Base-by-base conservation (phyloP, 2,113 vertebrate genomes). In the Rhabdornis inornatus region DNA sequence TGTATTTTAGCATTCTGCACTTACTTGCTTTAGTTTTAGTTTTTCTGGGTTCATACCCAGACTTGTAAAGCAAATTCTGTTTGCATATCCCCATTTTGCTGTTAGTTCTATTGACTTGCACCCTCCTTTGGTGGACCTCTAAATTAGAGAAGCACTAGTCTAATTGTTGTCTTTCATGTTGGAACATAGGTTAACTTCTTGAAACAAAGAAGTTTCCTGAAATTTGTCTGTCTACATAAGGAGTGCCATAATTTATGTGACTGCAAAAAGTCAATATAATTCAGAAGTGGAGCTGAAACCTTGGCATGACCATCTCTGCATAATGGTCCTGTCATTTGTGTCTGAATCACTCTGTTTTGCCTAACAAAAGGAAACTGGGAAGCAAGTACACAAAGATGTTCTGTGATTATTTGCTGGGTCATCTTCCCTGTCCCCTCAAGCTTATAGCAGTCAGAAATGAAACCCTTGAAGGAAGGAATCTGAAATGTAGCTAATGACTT, bases 151-250 rank as follows among this genome's bases (percentile, higher is more conserved):
- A 61, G 35, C 9, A n/a, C 24, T 75, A 11, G 17, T 63, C 9
- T 53, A 57, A 70, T 66, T 68, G 20, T 42, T 82, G 52, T 82
- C 17, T 82, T 71, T 79, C 57, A 3, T 85, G 42, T 44, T 82
- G 35, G 47, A 20, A 78, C 25, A 65, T n/a, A 72, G 35, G 74
- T 96, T 86, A 94, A 65, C 44, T 70, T 86, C 77, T 84, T 80
- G 39, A 96, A 96, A 95, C 83, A 87, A 83, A 85, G 68, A 85
- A 37, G 39, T 69, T 89, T 95, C 66, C 92, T 96, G 87, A 90
- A 92, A 83, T 80, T 78, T 89, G 33, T 91, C 69, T 77, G 4
- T 90, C 65, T 83, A 0, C 2, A 1, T 91, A 77, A 91, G 7
- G 37, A 57, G 66, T 92, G 45, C 37, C 59, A 30, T 77, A 69